phyloP scores from a whole-genome alignment of 64 coral and sea anemone species.

The Orbicella faveolata region DNA sequence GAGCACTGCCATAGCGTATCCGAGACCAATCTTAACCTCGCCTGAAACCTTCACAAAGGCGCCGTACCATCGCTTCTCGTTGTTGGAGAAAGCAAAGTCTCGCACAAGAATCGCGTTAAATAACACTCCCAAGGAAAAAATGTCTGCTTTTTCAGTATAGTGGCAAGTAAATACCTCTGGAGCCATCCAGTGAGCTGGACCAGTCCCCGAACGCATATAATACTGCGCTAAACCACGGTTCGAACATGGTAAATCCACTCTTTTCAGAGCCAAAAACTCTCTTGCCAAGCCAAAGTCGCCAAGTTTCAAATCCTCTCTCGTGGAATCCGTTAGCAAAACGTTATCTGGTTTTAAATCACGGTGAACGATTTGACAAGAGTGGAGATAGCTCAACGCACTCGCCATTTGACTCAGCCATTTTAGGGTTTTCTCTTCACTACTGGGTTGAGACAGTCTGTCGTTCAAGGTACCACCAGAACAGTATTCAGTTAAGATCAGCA shows the following conservation, averaged over 20 bases:
- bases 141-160: slow-evolving; percentile 71
- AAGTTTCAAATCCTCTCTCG: slow-evolving; percentile 55
- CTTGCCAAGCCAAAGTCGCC: slow-evolving; percentile 74
- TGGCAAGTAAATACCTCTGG: slow-evolving; percentile 57
- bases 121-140: slow-evolving; percentile 61
- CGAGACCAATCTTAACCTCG: slow-evolving; percentile 39
- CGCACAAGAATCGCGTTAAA: slow-evolving; percentile 68
- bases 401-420: slow-evolving; percentile 72
- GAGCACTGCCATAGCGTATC: slow-evolving; percentile 52
- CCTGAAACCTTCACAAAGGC: slow-evolving; percentile 54
- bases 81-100: slow-evolving; percentile 27
- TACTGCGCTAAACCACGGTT: slow-evolving; percentile 24
- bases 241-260: background rate
- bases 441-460: slow-evolving; percentile 13
- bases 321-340: slow-evolving; percentile 53
- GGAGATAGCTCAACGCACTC: slow-evolving; percentile 59
- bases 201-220: slow-evolving; percentile 62
- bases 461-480: slow-evolving; percentile 70
- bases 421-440: slow-evolving; percentile 33
- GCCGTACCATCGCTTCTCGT: slow-evolving; percentile 48
- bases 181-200: slow-evolving; percentile 66
- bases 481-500: slow-evolving; percentile 68
- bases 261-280: slow-evolving; percentile 43
- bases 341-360: slow-evolving; percentile 79
- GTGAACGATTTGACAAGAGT: slow-evolving; percentile 66